These are phyloP conservation scores for Rhipidura dahli DNA, from an alignment of 2,113 vertebrate genomes.

Conservation along the genomic window DNA sequence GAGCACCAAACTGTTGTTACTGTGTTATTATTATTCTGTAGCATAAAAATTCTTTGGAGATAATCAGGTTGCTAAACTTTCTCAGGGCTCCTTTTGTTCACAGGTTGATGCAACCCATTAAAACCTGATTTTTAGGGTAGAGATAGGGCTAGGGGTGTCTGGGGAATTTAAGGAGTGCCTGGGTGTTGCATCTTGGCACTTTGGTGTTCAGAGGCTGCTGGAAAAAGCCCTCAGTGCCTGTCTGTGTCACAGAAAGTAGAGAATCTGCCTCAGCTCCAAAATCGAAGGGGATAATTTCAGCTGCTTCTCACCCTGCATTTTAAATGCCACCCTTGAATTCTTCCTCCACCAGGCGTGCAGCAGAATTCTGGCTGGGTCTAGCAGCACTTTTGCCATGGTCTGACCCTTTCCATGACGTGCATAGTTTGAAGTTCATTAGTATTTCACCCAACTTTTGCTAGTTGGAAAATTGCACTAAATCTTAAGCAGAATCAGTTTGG, in stretches of 20 bases:
- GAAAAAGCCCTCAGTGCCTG: background rate
- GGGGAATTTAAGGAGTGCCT: background rate
- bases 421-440: background rate
- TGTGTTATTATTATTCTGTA: background rate
- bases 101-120: background rate
- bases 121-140: background rate
- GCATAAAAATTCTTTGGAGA: background rate
- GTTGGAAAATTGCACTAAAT: background rate
- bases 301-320: background rate
- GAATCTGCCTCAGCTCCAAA: background rate
- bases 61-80: background rate
- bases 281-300: background rate
- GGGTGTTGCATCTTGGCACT: background rate
- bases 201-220: background rate
- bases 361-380: background rate
- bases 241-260: rapidly evolving
- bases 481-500: background rate
- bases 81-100: background rate
- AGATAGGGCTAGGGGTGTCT: background rate
- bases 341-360: background rate
- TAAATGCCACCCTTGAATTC: background rate
- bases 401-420: background rate
- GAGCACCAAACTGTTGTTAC: background rate
- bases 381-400: background rate
- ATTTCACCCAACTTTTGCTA: background rate